Evolutionary conservation across 2,797 vertebrate genomes (phyloP), one percentile per base, ranked within the genome.

Genomic region (Chromobotia macracanthus): DNA sequence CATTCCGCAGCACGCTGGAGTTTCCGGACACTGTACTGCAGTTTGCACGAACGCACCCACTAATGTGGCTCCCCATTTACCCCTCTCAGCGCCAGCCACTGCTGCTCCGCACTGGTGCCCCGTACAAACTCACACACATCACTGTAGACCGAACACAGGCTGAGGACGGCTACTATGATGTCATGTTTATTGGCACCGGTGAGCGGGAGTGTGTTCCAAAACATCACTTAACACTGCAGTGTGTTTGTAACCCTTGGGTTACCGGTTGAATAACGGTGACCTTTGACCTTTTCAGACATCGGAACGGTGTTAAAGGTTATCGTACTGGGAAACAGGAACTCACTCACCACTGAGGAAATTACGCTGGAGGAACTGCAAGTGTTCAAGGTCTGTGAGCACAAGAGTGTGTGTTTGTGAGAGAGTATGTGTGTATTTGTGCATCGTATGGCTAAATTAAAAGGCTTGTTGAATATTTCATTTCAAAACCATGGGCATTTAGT

Each of bases 351-450:
- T 0, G 96, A 98, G 80, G 97, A 96, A 77, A 89, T 97, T 2
- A 88, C 95, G 25, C 89, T 98, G 84, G 97, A 99, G 87, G 96
- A 99, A 84, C 90, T 99, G 31, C 97, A 97, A 85, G 92, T 98
- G 82, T 98, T 98, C 77, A 97, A 98, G 93, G 97, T 97, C 78
- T 84, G 76, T 71, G 64, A 48, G 44, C 1, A 8, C 21, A 23
- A 44, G 9, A n/a, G n/a, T n/a, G n/a, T 44, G 18, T 55, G 16
- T 67, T 38, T 80, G 23, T 23, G 13, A 64, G 21, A 6, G 38
- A 65, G 53, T 46, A 15, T 31, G 15, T 19, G 12, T 46, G 72
- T 18, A 35, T 51, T 51, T 18, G 16, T 18, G 18, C 50, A 51
- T 0, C 5, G 7, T 16, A 51, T 16, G 50, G 5, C 38, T 8